These are phyloP conservation scores for Danionella dracula DNA, from an alignment of 2,797 vertebrate genomes.

Conservation along the genomic window DNA sequence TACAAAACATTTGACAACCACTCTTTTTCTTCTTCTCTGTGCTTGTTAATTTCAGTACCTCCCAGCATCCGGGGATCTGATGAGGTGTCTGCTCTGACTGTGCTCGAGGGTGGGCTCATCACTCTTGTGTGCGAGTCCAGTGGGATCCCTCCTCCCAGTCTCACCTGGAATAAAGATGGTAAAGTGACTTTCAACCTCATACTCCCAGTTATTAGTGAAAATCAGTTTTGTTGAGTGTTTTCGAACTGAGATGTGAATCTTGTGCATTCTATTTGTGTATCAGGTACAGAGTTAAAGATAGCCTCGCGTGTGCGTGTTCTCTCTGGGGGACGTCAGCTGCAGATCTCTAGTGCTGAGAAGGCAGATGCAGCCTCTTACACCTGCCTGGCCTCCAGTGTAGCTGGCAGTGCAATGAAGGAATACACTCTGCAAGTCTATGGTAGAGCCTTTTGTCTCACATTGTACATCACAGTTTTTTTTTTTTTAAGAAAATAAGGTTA, in stretches of 20 bases:
- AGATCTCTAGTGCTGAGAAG: slow-evolving; percentile 76
- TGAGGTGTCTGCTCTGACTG: slow-evolving; percentile 72
- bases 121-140: slow-evolving; percentile 89
- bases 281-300: slow-evolving; percentile 71
- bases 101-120: slow-evolving; percentile 81
- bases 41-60: slow-evolving; percentile 67
- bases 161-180: slow-evolving; percentile 90
- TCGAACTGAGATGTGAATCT: too few relatives aligned
- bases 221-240: not conserved
- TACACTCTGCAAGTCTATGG: slow-evolving; percentile 88
- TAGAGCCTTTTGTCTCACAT: slow-evolving; percentile 48
- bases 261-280: not conserved
- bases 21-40: not conserved
- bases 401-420: slow-evolving; percentile 77
- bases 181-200: slow-evolving; percentile 14
- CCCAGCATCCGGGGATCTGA: slow-evolving; percentile 82
- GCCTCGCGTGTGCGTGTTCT: slow-evolving; percentile 74
- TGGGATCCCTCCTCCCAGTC: slow-evolving; percentile 87
- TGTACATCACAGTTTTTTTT: not conserved
- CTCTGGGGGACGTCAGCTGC: slow-evolving; percentile 90
- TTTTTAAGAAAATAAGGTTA: too few relatives aligned
- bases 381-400: slow-evolving; percentile 80
- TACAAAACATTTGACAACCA: too few relatives aligned
- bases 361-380: slow-evolving; percentile 81
- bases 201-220: not conserved